Evolutionary conservation across 1,140 invertebrate genomes (phyloP), one percentile per base, ranked within the genome.

Genomic region (Drosophila sechellia): DNA sequence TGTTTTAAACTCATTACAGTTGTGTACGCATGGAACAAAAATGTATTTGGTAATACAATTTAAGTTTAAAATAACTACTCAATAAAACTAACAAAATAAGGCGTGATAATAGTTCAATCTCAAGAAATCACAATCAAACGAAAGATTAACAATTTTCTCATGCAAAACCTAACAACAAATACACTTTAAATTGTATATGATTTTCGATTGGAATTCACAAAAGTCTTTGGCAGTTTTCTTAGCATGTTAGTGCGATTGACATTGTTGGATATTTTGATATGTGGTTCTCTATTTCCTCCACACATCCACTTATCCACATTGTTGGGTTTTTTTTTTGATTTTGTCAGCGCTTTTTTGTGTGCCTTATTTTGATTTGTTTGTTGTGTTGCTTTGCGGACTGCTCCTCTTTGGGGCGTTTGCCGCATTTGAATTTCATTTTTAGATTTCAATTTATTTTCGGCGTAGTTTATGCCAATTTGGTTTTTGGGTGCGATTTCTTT

Each of bases 401-500:
- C 74, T 56, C 40, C 52, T 37, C 58, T 74, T 63, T 52, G 49
- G 61, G 42, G 66, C 73, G 45, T 55, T 61, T 55, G 76, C 66
- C 49, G 80, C 80, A 84, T 84, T 84, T 84, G 71, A 84, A 84
- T 84, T 83, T 85, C 80, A 84, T 84, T 84, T 84, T 84, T 85
- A 85, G 80, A 84, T 85, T 84, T 76, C 71, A 85, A 84, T 84
- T 84, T 84, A 85, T 84, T 84, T 84, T 84, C 81, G 77, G 77
- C 80, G 80, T 84, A 84, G 80, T 84, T 84, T 84, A 85, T 84
- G 80, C 81, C 80, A 84, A 84, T 84, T 83, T 84, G 80, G 80
- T 75, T 83, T 83, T 77, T 79, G 80, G 80, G 71, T 83, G 80
- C 72, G 80, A 83, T 83, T 83, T 84, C 80, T 83, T 83, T 84